Evolutionary conservation across 2,888 invertebrate species (phyloP), one percentile per base, ranked within the genome.

Genomic region (Resseliella maxima): DNA sequence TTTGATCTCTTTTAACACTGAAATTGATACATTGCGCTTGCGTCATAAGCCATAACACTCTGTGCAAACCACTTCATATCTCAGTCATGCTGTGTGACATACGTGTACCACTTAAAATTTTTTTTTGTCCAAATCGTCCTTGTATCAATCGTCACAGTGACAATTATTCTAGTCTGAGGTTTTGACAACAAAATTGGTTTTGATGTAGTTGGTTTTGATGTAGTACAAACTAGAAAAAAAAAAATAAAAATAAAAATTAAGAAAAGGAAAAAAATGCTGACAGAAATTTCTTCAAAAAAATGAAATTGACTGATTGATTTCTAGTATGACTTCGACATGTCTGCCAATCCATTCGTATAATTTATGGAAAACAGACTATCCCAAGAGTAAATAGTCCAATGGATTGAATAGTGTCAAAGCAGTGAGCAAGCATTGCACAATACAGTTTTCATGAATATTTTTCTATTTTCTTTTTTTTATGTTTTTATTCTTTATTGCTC

Each of bases 321-420:
- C 35, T 21, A 5, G 31, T 35, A 31, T 72, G 72, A 72, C 72
- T 31, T 31, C 72, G 31, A 72, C 31, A 72, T 72, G 72, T 72
- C 72, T 72, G 31, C 72, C 31, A 72, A 72, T 35, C 31, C 72
- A 72, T 72, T 72, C 72, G 31, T 3, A 72, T 72, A 72, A 72
- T 72, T 72, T 72, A 72, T 72, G 12, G 1, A 35, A 72, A 72
- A 15, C 72, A 72, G 72, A 72, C 31, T 72, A 12, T 72, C 12
- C 3, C 27, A 2, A 59, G 27, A 2, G 27, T 50, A 50, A 5
- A 24, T 59, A 5, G 12, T 27, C 3, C 10, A 50, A 50, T 18
- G 18, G 50, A 21, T 2, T 12, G 2, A 21, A 21, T 3, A 50
- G 18, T 12, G 18, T 12, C 41, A 5, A 50, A 50, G n/a, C n/a